Evolutionary conservation across 2,888 invertebrate species (phyloP), one percentile per base, ranked within the genome.

Genomic region (Azorinus chamasolen): DNA sequence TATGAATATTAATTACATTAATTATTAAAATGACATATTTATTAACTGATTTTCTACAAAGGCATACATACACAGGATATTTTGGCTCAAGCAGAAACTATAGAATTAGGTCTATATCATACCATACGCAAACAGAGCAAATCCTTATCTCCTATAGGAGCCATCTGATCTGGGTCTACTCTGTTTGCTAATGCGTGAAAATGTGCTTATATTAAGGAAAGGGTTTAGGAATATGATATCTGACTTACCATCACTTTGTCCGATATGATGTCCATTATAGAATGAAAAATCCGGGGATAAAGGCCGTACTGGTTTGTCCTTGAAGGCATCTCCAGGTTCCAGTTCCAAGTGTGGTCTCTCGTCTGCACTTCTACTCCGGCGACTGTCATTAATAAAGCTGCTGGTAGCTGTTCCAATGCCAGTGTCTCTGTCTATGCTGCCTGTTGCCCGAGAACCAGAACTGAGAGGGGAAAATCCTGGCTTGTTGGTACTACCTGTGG

Each of bases 351-450:
- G 27, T 24, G 63, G 39, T 68, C 61, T 57, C 20, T 68, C 72
- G 3, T 62, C 50, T 6, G 32, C 32, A 24, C 50, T 45, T 3
- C 54, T 39, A 45, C 64, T 64, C 18, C 55, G 10, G 22, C 43
- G 64, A 64, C 46, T 54, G 37, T 54, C 54, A 37, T 43, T 43
- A 6, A 70, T 69, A 18, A 80, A 32, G 69, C 86, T 86, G 57
- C 74, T 65, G 64, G 71, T 64, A 57, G 78, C 83, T 32, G 85
- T 75, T 25, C 84, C 85, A 48, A 85, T 70, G 12, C 87, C 87
- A 22, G 86, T 85, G 70, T 87, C 87, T 18, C 69, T 69, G 37
- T 82, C 84, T 27, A 79, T 76, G 53, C 66, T 59, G 3, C 62
- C 57, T 14, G 63, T 54, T 22, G 48, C 43, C 58, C 54, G 63